A percentile compares a stretch with the other conserved stretches of the same genome.
phyloP scores from a whole-genome alignment of 1,140 invertebrate genomes.

The Platyscapa corneri region DNA sequence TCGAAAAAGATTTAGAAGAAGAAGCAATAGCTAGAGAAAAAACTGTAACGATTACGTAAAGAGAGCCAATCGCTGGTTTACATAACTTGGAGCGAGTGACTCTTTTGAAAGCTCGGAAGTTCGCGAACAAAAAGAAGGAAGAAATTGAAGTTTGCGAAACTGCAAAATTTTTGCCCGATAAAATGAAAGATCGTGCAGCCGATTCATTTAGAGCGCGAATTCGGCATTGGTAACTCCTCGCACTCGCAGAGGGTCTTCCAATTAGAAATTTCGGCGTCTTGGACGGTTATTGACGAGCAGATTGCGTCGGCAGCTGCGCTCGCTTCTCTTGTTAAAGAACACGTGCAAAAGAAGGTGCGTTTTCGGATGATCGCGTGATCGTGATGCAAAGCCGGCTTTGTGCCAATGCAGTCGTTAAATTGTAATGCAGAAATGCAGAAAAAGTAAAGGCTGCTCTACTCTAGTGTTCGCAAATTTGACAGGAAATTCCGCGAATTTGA shows the following conservation, averaged over 20 bases:
- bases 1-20: not conserved
- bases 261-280: slow-evolving; percentile 18
- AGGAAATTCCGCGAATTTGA: too few relatives aligned
- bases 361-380: too few relatives aligned
- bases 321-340: too few relatives aligned
- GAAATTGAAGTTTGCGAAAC: not conserved
- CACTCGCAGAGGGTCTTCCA: slow-evolving; percentile 39
- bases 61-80: not conserved
- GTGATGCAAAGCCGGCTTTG: too few relatives aligned
- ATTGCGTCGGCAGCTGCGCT: too few relatives aligned
- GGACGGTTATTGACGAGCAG: too few relatives aligned
- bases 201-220: not conserved
- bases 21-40: not conserved
- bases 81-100: not conserved
- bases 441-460: too few relatives aligned
- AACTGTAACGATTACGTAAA: not conserved
- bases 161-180: not conserved
- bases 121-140: not conserved
- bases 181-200: not conserved
- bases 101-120: not conserved
- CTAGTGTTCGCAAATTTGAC: too few relatives aligned
- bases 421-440: too few relatives aligned
- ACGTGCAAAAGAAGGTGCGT: too few relatives aligned
- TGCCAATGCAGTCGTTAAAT: too few relatives aligned
- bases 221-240: not conserved